Evolutionary conservation across 1,140 invertebrate genomes (phyloP), one percentile per base, ranked within the genome.

Genomic region (Homarus americanus): DNA sequence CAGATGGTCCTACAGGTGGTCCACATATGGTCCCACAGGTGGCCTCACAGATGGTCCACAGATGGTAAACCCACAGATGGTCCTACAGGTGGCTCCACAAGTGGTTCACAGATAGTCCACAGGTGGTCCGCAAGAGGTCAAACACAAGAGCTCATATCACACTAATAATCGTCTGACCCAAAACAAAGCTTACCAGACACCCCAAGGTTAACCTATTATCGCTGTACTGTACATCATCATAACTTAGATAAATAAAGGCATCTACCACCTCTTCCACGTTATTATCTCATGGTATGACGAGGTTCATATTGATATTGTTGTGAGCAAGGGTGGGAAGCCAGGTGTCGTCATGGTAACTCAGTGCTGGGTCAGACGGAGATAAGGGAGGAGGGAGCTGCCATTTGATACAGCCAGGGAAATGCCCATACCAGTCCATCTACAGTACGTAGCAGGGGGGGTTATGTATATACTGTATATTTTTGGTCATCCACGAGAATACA

Each of bases 71-170:
- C 87, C 87, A 89, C 87, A 82, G 58, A 41, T 88, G 49, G 40
- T 80, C 79, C 78, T 82, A 4, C n/a, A 58, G 53, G 20, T 20
- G 17, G 12, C 24, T n/a, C n/a, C n/a, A n/a, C n/a, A n/a, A n/a
- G n/a, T n/a, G n/a, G n/a, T n/a, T n/a, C n/a, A n/a, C n/a, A n/a
- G n/a, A n/a, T n/a, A n/a, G n/a, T n/a, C n/a, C n/a, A n/a, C n/a
- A n/a, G 86, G 66, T 88, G 86, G 58, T 88, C n/a, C n/a, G n/a
- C n/a, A n/a, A n/a, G n/a, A n/a, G n/a, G n/a, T n/a, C 24, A 69
- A 75, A 90, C 87, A 90, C 79, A 89, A 83, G 87, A 90, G 44
- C 79, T 90, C 76, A 79, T 76, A n/a, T 83, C 87, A 90, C 87
- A 90, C 63, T 69, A 44, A 90, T 38, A 76, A 40, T 83, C 28